Percentiles rank a stretch among this genome's conserved stretches.
These are phyloP conservation scores for Troides aeacus DNA, from an alignment of 2,888 invertebrate species.

Conservation along the genomic window DNA sequence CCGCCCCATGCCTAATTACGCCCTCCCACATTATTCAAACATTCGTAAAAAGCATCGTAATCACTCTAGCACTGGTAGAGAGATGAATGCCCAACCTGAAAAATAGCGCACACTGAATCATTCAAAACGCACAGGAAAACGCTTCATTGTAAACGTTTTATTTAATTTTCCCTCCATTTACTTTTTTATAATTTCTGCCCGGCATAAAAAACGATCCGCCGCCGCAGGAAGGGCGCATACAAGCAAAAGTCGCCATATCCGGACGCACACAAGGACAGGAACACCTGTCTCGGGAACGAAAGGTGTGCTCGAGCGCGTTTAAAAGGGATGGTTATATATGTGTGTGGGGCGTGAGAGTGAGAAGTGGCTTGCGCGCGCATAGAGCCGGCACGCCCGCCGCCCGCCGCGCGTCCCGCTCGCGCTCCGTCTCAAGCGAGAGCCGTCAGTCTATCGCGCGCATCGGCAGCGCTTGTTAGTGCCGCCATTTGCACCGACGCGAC, in stretches of 20 bases:
- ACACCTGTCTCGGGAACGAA: conserved; percentile 79
- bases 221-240: conserved; percentile 77
- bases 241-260: conserved; percentile 51
- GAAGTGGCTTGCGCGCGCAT: conserved; percentile 72
- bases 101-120: conserved; percentile 75
- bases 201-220: conserved; percentile 79
- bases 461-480: conserved; percentile 71
- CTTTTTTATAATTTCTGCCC: conserved; percentile 78
- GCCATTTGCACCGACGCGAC: conserved; percentile 72
- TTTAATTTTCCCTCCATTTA: conserved; percentile 80
- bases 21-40: conserved; percentile 76
- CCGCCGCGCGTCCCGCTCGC: conserved; percentile 77
- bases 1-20: conserved; percentile 78
- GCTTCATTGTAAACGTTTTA: conserved; percentile 80
- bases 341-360: conserved; percentile 50
- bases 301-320: conserved; percentile 73
- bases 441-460: conserved; percentile 77
- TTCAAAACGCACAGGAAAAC: conserved; percentile 78
- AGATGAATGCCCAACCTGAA: conserved; percentile 64
- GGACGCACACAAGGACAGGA: conserved; percentile 72
- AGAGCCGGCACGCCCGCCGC: conserved; percentile 73
- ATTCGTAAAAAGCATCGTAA: conserved; percentile 70
- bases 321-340: conserved; percentile 56
- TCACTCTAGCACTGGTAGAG: conserved; percentile 52
- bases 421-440: conserved; percentile 55